Base-by-base conservation (phyloP, 2,888 invertebrate species). In the Frankliniella intonsa region DNA sequence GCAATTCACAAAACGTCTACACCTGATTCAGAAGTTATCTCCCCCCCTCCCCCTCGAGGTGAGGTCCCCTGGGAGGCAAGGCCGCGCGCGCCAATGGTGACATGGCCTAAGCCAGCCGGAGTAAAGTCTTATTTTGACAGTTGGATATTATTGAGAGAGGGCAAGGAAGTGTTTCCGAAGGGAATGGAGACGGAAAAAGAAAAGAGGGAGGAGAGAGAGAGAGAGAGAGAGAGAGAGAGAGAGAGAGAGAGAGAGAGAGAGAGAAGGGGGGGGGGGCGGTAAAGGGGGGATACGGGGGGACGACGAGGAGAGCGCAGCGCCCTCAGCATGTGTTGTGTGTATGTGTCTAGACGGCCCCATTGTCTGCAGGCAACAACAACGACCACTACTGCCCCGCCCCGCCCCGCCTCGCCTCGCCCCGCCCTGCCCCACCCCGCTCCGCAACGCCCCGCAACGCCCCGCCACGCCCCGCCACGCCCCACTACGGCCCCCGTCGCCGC, bases 321-420 rank as follows among this genome's bases (percentile, higher is more conserved):
- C 62, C 62, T 62, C 69, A 76, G 69, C 11, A 22, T 25, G 69
- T 76, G 69, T 25, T 76, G 69, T 76, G 69, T 76, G 69, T 76
- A 25, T 76, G 69, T 76, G 69, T 76, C 69, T 76, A 76, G 69
- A 76, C 69, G 25, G 69, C 12, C 69, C 69, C 69, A 76, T 76
- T 76, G 69, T 76, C 69, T 76, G 69, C 69, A 76, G 69, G 22
- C 69, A 76, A 76, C 69, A 76, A 76, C 69, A 76, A 12, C 69
- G 10, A 25, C 69, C n/a, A 25, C 69, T 25, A 12, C 69, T 5
- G 25, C 69, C 14, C 62, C 62, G 11, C 62, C 17, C 55, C 55
- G 55, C 55, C 55, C 55, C 55, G 55, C 55, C 55, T 8, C 55
- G 55, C 55, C 55, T 8, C 55, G 55, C 55, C 55, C 55, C 55